A percentile compares a stretch with the other conserved stretches of the same genome.
phyloP scores from a whole-genome alignment of 2,113 vertebrate species.

The Caranx ignobilis region DNA sequence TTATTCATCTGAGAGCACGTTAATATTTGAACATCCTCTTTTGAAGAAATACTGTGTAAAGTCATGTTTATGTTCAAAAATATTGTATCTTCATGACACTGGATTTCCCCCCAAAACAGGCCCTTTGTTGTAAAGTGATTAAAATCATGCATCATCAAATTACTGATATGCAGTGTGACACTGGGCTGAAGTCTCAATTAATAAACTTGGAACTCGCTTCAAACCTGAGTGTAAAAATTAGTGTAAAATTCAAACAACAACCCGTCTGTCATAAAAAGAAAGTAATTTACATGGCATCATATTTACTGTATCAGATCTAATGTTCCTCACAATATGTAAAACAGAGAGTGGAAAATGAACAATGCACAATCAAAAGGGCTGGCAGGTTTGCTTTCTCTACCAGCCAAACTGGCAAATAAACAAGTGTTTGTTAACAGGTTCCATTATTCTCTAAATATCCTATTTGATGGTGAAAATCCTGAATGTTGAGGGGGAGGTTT shows the following conservation, averaged over 20 bases:
- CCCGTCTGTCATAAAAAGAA: background rate
- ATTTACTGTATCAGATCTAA: constrained; percentile 14
- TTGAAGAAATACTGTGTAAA: constrained; percentile 26
- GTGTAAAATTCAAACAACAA: constrained; percentile 1
- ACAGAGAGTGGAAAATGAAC: constrained; percentile 1
- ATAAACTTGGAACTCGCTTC: too few species aligned
- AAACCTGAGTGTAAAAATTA: background rate
- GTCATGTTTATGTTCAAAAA: constrained; percentile 9
- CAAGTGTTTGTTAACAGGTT: constrained; percentile 14
- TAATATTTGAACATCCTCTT: constrained; percentile 44
- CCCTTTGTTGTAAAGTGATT: background rate
- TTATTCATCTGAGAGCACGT: constrained; percentile 47
- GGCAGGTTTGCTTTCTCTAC: constrained; percentile 9
- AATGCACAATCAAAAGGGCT: constrained; percentile 22
- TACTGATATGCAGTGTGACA: too few species aligned
- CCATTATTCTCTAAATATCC: constrained; percentile 25
- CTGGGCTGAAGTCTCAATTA: too few species aligned
- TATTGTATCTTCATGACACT: constrained; percentile 7
- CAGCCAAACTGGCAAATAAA: constrained; percentile 31
- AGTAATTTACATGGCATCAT: constrained; percentile 8
- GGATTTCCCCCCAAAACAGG: background rate
- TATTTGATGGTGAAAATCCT: constrained; percentile 12
- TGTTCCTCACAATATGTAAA: background rate
- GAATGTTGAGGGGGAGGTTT: constrained; percentile 8
- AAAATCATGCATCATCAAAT: background rate